Base-by-base conservation (phyloP, 2,113 vertebrate genomes). In the Anoplopoma fimbria region DNA sequence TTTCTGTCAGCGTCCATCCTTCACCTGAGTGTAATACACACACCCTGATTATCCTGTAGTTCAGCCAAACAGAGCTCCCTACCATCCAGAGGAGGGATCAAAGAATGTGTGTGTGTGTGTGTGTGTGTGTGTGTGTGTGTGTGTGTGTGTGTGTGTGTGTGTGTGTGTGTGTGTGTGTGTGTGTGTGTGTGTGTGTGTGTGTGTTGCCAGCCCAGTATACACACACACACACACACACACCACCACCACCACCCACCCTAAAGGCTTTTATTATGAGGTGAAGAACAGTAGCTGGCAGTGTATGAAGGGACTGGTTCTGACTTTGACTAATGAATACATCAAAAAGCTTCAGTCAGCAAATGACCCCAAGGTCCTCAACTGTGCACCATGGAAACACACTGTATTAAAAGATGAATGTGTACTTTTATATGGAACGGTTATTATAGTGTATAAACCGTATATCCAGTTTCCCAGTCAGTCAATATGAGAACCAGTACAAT, bases 221-320 rank as follows among this genome's bases (percentile, higher is more conserved):
- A 62, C 77, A 70, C 62, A 53, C 23, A n/a, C 49, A 53, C 49
- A 53, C 49, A 23, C 49, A 53, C 47, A 51, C 49, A 67, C 13
- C 13, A 27, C 53, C 49, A 51, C 49, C 23, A 40, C 6, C n/a
- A n/a, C n/a, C n/a, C n/a, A n/a, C n/a, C n/a, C n/a, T n/a, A n/a
- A 2, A 62, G 27, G 36, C 49, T 33, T 86, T 90, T 88, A 93
- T 93, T 89, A 90, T 69, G 73, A 92, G 85, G 91, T 93, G 91
- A 84, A 53, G 87, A 93, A 84, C 77, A 85, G 63, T 73, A 84
- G 69, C 73, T 93, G 93, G 90, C 89, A 85, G 36, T 12, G 67
- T 55, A 81, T 84, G 62, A 84, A 64, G 71, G 75, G 33, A 25
- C 17, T 17, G 58, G 49, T 72, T 78, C 57, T 71, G 76, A 82